Conservation (phyloP, 2,888 invertebrate species). For the Calameuta filiformis region DNA sequence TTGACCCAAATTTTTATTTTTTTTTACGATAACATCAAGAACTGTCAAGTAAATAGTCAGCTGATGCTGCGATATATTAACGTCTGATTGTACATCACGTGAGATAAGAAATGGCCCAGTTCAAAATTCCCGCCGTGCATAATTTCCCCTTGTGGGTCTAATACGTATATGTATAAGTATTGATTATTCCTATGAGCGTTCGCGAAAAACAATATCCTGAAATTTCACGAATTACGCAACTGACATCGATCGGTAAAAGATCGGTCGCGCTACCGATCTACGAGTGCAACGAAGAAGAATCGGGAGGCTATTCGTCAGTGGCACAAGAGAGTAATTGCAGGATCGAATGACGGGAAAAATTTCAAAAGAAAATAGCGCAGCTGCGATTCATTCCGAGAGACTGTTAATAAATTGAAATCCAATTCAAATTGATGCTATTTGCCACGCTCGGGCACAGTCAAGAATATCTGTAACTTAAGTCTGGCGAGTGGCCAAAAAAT, state of each 20-base stretch:
- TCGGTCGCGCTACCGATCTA: neutral
- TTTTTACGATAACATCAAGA: neutral
- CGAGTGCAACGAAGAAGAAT: neutral
- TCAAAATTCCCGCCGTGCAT: neutral
- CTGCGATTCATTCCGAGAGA: neutral
- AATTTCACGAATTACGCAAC: neutral
- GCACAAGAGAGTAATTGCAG: neutral
- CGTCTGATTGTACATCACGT: no score
- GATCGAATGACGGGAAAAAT: neutral
- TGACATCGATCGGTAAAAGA: neutral
- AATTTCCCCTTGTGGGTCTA: neutral
- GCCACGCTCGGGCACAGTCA: neutral
- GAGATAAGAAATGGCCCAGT: neutral
- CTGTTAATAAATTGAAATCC: neutral
- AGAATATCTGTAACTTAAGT: neutral
- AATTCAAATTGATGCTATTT: neutral
- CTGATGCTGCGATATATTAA: no score
- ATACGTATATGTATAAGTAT: no score
- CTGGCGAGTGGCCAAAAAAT: conserved; percentile 3
- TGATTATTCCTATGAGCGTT: neutral
- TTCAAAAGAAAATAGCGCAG: neutral
- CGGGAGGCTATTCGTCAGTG: neutral
- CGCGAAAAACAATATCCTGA: neutral
- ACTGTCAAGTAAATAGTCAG: neutral
- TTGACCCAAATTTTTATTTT: neutral